Conservation (phyloP, 2,797 vertebrate species). For the Platyrinchus mystaceus region DNA sequence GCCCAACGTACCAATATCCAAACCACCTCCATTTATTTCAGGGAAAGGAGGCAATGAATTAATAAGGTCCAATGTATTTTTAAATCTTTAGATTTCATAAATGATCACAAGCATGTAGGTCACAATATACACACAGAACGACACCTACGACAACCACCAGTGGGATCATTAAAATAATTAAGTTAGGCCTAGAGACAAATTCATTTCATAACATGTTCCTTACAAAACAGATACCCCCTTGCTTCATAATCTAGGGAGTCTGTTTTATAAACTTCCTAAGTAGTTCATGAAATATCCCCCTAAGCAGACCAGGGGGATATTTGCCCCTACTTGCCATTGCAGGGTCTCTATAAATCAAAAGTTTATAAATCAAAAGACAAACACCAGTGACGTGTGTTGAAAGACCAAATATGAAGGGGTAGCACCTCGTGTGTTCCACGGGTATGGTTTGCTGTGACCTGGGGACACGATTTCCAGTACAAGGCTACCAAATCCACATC, state of each 20-base stretch:
- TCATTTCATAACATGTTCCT: constrained; percentile 44
- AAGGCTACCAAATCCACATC: not conserved
- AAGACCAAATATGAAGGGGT: not conserved
- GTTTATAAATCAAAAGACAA: not conserved
- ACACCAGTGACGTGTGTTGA: not conserved
- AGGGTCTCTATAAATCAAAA: not conserved
- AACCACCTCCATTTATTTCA: not conserved
- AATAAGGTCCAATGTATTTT: constrained; percentile 3
- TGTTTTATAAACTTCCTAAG: constrained; percentile 52
- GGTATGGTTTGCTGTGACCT: not conserved
- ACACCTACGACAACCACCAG: constrained; percentile 49
- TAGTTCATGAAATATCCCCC: constrained; percentile 37
- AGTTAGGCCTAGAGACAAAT: constrained; percentile 61
- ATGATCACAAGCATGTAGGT: constrained; percentile 42
- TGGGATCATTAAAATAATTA: constrained; percentile 63
- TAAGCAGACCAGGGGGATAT: not conserved
- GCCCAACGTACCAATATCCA: not conserved
- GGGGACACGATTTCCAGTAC: not conserved
- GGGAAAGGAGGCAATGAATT: constrained; percentile 14
- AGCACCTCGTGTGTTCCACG: not conserved
- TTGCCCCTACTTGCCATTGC: not conserved
- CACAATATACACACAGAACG: constrained; percentile 37
- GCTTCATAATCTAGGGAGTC: constrained; percentile 22
- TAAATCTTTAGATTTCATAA: constrained; percentile 42
- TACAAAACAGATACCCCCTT: constrained; percentile 54